Conservation (phyloP, 2,797 vertebrate species). For the Echiichthys vipera region DNA sequence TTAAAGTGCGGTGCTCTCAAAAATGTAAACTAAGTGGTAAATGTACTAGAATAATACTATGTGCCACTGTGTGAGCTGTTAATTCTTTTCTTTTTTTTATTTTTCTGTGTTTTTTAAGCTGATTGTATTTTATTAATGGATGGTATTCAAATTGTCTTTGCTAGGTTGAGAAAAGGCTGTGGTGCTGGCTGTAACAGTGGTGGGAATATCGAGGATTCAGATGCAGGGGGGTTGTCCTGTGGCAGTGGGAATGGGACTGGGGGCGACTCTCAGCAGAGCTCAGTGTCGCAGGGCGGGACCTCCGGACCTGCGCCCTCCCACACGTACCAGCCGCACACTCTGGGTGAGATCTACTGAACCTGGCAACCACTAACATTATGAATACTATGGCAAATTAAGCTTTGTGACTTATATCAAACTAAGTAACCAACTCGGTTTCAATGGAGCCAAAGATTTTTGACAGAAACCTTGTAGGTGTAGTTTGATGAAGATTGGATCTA, state of each 20-base stretch:
- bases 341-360: constrained; percentile 82
- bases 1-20: neutral
- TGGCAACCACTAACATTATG: neutral
- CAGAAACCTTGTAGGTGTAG: neutral
- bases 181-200: constrained; percentile 99
- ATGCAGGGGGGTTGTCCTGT: constrained; percentile 90
- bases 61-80: neutral
- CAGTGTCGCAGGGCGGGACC: constrained; percentile 86
- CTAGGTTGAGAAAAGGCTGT: constrained; percentile 96
- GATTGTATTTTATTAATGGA: neutral
- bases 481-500: neutral
- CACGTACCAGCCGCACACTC: constrained; percentile 87
- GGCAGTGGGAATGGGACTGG: constrained; percentile 88
- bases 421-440: neutral
- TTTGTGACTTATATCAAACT: neutral
- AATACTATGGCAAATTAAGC: neutral
- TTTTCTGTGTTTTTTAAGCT: neutral
- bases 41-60: neutral
- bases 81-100: neutral
- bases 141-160: neutral
- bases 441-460: neutral
- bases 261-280: constrained; percentile 90
- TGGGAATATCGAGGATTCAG: constrained; percentile 97
- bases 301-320: constrained; percentile 86
- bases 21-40: neutral